Evolutionary conservation across 1,140 invertebrate species (phyloP).

Genomic region (Drosophila sproati): DNA sequence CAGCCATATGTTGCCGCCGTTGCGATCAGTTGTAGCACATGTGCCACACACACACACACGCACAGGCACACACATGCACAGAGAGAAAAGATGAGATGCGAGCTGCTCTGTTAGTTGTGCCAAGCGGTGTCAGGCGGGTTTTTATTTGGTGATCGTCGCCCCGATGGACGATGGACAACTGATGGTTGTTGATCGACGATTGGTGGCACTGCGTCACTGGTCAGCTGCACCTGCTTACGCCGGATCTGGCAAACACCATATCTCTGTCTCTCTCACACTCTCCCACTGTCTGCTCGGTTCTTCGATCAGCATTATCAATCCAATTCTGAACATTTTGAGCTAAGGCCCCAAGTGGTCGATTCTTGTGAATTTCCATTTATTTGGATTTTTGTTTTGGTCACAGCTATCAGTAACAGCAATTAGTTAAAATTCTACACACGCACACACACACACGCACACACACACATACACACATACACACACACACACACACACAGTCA

Average conservation of each 20-base stretch:
- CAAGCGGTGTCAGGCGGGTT: slow-evolving; percentile 67
- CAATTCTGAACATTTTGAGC: slow-evolving; percentile 1
- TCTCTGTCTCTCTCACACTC: not conserved
- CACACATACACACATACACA: not conserved
- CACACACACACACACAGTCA: not conserved
- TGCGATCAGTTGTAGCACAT: slow-evolving; percentile 25
- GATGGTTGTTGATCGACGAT: not conserved
- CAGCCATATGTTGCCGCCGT: slow-evolving; percentile 31
- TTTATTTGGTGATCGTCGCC: not conserved
- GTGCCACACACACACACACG: slow-evolving; percentile 25
- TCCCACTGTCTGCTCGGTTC: not conserved
- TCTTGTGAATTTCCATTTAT: slow-evolving; percentile 14
- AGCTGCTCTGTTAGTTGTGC: slow-evolving; percentile 34
- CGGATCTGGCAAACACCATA: not conserved
- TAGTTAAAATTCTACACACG: slow-evolving; percentile 42
- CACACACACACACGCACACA: slow-evolving; percentile 16
- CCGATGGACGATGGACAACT: not conserved
- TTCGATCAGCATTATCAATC: not conserved
- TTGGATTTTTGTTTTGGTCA: slow-evolving; percentile 15
- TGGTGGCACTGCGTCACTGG: slow-evolving; percentile 15
- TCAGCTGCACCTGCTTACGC: slow-evolving; percentile 54
- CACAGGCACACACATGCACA: not conserved
- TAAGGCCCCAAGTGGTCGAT: slow-evolving; percentile 18
- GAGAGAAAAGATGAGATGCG: slow-evolving; percentile 8
- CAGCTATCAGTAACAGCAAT: slow-evolving; percentile 30